These are phyloP conservation scores for Dendrolimus houi DNA, from an alignment of 2,888 invertebrate species.

Conservation along the genomic window DNA sequence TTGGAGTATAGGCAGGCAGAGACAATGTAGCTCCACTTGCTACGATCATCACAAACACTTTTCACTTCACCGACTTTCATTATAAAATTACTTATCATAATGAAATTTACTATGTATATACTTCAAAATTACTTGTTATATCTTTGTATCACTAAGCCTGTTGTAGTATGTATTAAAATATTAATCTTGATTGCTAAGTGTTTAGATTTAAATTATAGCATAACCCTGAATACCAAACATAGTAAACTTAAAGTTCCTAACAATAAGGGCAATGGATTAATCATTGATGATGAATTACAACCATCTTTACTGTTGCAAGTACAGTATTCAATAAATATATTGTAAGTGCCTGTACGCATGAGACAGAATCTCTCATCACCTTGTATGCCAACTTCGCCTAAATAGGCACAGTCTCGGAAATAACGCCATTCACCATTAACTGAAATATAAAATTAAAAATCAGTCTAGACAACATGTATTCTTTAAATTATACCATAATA, in stretches of 20 bases:
- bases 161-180: no score
- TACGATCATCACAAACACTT: no score
- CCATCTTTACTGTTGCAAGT: conserved; percentile 95
- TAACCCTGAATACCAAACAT: neutral
- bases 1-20: no score
- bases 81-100: no score
- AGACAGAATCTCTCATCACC: conserved; percentile 94
- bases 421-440: conserved; percentile 93
- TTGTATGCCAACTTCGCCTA: conserved; percentile 92
- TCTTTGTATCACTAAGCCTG: no score
- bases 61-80: no score
- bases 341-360: conserved; percentile 93
- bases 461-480: no score
- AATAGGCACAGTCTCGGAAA: conserved; percentile 90
- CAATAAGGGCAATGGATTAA: conserved; percentile 39
- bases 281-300: conserved; percentile 81
- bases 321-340: conserved; percentile 95
- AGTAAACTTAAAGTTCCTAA: conserved; percentile 9
- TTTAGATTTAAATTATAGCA: neutral
- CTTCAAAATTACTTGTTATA: no score
- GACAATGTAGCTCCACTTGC: no score
- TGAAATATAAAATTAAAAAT: conserved; percentile 34
- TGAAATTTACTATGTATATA: no score
- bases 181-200: no score
- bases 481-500: no score